Conservation (phyloP, 2,797 vertebrate species). For the Schizopygopsis pylzovi region DNA sequence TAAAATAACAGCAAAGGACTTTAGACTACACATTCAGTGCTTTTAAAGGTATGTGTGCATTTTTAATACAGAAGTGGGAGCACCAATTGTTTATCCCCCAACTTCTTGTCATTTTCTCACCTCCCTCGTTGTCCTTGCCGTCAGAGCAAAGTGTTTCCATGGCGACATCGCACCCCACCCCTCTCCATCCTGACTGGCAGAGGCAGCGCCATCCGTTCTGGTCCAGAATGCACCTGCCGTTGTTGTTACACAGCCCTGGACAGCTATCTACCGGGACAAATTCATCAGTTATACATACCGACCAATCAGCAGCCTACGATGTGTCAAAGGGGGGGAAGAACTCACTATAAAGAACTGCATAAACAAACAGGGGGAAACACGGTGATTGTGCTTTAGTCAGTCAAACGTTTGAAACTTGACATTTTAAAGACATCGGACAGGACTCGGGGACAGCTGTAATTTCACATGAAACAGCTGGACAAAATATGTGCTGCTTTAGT, state of each 20-base stretch:
- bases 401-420: conserved; percentile 67
- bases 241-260: conserved; percentile 97
- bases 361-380: conserved; percentile 60
- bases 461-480: conserved; percentile 79
- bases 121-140: conserved; percentile 98
- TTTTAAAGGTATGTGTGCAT: neutral
- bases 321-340: conserved; percentile 48
- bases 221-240: conserved; percentile 96
- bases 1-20: conserved; percentile 71
- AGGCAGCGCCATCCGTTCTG: conserved; percentile 98
- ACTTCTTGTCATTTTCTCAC: conserved; percentile 73
- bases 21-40: neutral
- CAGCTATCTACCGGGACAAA: conserved; percentile 92
- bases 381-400: conserved; percentile 42
- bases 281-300: conserved; percentile 66
- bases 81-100: neutral
- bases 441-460: conserved; percentile 85
- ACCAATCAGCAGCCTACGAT: conserved; percentile 57
- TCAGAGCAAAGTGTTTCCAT: conserved; percentile 98
- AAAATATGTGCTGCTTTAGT: neutral
- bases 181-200: conserved; percentile 97
- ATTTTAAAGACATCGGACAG: conserved; percentile 79
- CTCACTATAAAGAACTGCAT: conserved; percentile 7
- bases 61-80: neutral
- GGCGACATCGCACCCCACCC: conserved; percentile 95